A percentile compares a stretch with the other conserved stretches of the same genome.
Evolutionary conservation across 92 coral and sea anemone species (phyloP).

Genomic region (Hydrozoanthus gracilis): DNA sequence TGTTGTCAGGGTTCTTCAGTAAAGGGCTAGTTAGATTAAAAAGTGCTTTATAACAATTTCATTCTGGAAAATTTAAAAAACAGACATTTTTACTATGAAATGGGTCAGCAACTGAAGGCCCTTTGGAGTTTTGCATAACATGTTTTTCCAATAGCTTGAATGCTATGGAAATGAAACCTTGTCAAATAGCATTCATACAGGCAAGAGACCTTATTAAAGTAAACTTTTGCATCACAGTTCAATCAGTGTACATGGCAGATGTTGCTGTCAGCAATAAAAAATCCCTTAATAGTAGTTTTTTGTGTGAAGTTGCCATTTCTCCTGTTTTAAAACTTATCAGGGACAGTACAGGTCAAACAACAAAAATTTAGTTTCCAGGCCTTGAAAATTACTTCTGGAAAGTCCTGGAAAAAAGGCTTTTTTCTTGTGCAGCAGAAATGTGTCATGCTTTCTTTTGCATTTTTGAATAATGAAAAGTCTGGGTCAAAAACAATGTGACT

Average conservation of each 20-base stretch:
- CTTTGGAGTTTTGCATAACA: neutral
- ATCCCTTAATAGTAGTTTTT: neutral
- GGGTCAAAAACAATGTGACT: too few species aligned
- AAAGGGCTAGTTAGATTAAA: too few species aligned
- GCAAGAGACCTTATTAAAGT: neutral
- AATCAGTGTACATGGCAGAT: neutral
- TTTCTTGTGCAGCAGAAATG: too few species aligned
- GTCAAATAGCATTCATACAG: neutral
- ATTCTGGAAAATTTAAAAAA: neutral
- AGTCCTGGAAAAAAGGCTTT: too few species aligned
- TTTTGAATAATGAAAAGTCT: too few species aligned
- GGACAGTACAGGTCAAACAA: too few species aligned
- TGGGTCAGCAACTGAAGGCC: neutral
- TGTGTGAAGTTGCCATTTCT: neutral
- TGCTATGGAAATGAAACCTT: neutral
- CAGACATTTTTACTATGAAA: neutral
- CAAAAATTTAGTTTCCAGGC: too few species aligned
- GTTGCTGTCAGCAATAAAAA: neutral
- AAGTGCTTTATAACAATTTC: neutral
- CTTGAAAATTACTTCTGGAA: too few species aligned
- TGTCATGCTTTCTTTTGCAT: too few species aligned
- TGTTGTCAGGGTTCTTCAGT: too few species aligned
- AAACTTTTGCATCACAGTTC: neutral
- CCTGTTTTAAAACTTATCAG: too few species aligned
- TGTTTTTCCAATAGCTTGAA: neutral